Evolutionary conservation across 2,797 vertebrate genomes (phyloP).

Genomic region (Sylvilagus floridanus): DNA sequence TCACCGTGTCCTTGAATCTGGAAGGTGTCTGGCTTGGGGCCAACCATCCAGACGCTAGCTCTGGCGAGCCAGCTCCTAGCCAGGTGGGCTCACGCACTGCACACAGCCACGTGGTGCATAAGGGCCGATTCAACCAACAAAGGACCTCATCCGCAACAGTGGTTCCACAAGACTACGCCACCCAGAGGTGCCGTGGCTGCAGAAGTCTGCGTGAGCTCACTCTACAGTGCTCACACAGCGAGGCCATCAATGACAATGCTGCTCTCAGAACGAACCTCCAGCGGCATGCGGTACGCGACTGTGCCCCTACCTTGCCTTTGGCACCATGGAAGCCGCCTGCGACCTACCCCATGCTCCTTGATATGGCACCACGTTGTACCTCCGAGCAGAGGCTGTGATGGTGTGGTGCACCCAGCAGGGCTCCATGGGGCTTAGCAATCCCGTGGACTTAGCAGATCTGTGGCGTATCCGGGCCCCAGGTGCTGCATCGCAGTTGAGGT

Average conservation of each 20-base stretch:
- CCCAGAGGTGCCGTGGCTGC: background rate
- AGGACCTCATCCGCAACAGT: background rate
- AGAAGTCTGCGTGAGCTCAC: background rate
- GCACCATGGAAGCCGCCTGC: background rate
- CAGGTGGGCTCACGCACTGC: background rate
- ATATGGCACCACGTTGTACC: background rate
- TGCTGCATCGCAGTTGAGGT: background rate
- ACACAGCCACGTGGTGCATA: background rate
- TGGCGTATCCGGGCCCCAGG: accelerated
- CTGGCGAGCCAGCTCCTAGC: background rate
- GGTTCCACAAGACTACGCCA: background rate
- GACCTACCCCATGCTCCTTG: background rate
- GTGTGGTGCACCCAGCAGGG: background rate
- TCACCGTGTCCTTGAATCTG: slow-evolving; percentile 45
- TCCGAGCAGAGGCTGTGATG: background rate
- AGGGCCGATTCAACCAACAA: background rate
- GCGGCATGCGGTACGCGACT: background rate
- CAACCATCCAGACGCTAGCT: slow-evolving; percentile 27
- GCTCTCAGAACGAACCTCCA: background rate
- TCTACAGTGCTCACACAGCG: background rate
- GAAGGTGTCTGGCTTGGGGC: slow-evolving; percentile 61
- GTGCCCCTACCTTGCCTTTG: background rate
- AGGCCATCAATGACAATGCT: background rate
- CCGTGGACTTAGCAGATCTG: background rate
- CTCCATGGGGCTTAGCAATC: background rate